Evolutionary conservation across 2,888 invertebrate genomes (phyloP).

Genomic region (Automeris io): DNA sequence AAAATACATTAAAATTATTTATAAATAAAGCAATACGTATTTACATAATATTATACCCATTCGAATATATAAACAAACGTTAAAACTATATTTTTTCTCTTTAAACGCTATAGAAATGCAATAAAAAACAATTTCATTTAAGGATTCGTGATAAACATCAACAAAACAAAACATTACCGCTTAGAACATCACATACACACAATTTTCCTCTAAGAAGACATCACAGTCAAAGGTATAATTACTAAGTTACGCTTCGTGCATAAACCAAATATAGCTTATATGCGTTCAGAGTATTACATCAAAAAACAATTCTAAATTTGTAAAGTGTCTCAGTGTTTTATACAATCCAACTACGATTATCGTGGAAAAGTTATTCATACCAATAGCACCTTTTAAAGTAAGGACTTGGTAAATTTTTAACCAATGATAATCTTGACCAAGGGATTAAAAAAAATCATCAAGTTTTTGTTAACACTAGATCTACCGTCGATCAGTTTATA

Average conservation of each 20-base stretch:
- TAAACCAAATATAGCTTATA: constrained; percentile 3
- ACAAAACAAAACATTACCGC: constrained; percentile 49
- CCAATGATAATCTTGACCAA: too few species aligned
- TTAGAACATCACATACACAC: constrained; percentile 61
- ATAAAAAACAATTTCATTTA: constrained; percentile 42
- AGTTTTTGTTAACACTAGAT: too few species aligned
- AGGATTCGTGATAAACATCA: constrained; percentile 50
- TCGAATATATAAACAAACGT: constrained; percentile 50
- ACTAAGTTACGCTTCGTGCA: constrained; percentile 22
- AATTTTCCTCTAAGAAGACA: constrained; percentile 72
- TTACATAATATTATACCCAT: constrained; percentile 55
- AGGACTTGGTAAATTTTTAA: too few species aligned
- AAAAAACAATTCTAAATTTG: too few species aligned
- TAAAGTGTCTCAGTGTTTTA: too few species aligned
- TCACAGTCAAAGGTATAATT: constrained; percentile 67
- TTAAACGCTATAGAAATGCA: constrained; percentile 58
- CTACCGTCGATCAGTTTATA: too few species aligned
- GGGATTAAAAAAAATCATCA: too few species aligned
- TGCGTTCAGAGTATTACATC: background rate
- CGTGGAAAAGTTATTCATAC: too few species aligned
- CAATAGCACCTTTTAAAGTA: too few species aligned
- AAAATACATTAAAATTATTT: constrained; percentile 47
- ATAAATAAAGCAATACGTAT: constrained; percentile 66
- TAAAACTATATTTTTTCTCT: constrained; percentile 38
- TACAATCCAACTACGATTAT: too few species aligned